Base-by-base conservation (phyloP, 2,888 invertebrate genomes). In the Sicus ferrugineus region DNA sequence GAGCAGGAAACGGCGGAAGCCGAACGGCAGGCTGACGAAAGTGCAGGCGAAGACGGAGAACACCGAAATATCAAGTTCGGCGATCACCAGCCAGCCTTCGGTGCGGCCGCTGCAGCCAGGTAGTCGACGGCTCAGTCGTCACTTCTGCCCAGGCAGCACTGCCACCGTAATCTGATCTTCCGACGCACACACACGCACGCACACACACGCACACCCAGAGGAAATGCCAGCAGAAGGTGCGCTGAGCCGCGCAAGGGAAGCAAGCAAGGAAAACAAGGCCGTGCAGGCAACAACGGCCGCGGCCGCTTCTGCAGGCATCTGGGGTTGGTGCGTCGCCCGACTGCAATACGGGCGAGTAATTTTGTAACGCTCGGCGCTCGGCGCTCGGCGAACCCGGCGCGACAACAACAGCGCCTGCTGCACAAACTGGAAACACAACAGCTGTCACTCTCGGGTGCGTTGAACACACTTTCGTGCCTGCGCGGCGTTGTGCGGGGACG, bases 81-180 rank as follows among this genome's bases (percentile, higher is more conserved):
- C 38, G 54, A 65, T 19, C 6, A 16, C 21, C 26, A 38, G 38
- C 38, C 38, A 38, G 38, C 14, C 38, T 38, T 14, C 3, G 21
- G 50, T 52, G 14, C 1, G n/a, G 50, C 9, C 7, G 21, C 9
- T 21, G 7, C 7, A 2, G 11, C 16, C 26, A n/a, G n/a, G 9
- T n/a, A 28, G 26, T 34, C 42, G 61, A 19, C 21, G n/a, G 26
- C 19, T 52, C 7, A 1, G 21, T 26, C 42, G 54, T 11, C 6
- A 16, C 23, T 54, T 21, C 58, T 59, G 31, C 66, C 58, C 38
- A 34, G 30, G 16, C 48, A 28, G 46, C 58, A 64, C 14, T 54
- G 58, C 59, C 59, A 67, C 59, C 67, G 67, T 59, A 67, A 67
- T 59, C 28, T 31, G 67, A 67, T 67, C 67, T 67, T 38, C 23